Evolutionary conservation across 2,888 invertebrate genomes (phyloP).

Genomic region (Galerucella pusilla): DNA sequence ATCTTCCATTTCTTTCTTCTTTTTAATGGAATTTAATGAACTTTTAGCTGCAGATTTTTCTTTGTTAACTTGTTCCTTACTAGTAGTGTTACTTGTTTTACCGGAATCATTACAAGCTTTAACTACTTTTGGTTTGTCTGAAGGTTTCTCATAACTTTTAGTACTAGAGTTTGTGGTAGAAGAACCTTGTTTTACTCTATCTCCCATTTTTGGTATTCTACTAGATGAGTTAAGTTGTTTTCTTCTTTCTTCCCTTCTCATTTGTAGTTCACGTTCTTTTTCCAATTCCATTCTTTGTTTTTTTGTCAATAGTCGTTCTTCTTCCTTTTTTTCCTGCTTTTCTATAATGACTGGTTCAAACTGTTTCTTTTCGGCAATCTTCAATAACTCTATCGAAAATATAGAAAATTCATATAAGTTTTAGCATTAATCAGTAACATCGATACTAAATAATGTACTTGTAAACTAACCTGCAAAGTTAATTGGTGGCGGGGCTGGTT

Average conservation of each 20-base stretch:
- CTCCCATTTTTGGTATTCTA: slow-evolving; percentile 43
- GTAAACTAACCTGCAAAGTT: slow-evolving; percentile 72
- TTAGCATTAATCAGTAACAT: neutral
- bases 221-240: slow-evolving; percentile 35
- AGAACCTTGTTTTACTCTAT: slow-evolving; percentile 22
- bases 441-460: too few relatives aligned
- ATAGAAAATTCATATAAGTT: slow-evolving; percentile 33
- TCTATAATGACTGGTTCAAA: slow-evolving; percentile 78
- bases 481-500: slow-evolving; percentile 79
- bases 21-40: slow-evolving; percentile 8
- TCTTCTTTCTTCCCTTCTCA: slow-evolving; percentile 65
- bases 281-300: slow-evolving; percentile 81
- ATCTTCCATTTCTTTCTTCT: slow-evolving; percentile 17
- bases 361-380: slow-evolving; percentile 86
- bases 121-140: slow-evolving; percentile 8
- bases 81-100: neutral
- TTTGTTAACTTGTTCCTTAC: neutral
- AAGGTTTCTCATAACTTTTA: slow-evolving; percentile 39
- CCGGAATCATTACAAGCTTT: neutral
- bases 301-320: slow-evolving; percentile 82
- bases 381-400: slow-evolving; percentile 72
- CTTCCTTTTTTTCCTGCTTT: slow-evolving; percentile 65
- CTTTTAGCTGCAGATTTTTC: slow-evolving; percentile 20
- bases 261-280: slow-evolving; percentile 75
- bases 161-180: slow-evolving; percentile 65